These are phyloP conservation scores for Maconellicoccus hirsutus DNA, from an alignment of 1,140 invertebrate species.

Conservation along the genomic window DNA sequence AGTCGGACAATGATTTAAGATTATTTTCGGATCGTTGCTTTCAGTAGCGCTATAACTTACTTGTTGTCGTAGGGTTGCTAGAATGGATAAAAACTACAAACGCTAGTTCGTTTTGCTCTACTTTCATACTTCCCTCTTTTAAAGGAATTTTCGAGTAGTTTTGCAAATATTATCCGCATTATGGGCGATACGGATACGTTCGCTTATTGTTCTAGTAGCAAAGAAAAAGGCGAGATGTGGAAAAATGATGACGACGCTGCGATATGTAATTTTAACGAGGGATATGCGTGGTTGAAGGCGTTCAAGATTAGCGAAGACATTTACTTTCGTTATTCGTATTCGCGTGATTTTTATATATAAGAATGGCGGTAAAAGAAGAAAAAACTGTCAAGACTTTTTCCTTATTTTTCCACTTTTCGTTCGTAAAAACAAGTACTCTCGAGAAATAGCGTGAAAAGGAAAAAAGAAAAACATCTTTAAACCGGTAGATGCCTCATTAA, in stretches of 20 bases:
- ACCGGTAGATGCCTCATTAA: constrained; percentile 22
- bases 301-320: neutral
- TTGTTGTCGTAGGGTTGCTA: constrained; percentile 1
- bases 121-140: neutral
- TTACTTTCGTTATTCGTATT: neutral
- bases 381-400: neutral
- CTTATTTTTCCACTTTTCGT: constrained; percentile 16
- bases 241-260: no score
- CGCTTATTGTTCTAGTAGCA: neutral
- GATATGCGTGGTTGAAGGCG: no score
- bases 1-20: constrained; percentile 8
- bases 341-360: neutral
- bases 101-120: neutral
- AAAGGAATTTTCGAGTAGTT: neutral
- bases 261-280: no score
- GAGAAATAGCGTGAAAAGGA: constrained; percentile 14
- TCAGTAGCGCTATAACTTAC: neutral
- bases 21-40: neutral
- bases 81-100: neutral
- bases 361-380: neutral
- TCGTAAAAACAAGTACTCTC: constrained; percentile 13
- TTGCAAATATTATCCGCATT: no score
- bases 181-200: no score
- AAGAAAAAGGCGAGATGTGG: neutral
- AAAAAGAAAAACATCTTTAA: constrained; percentile 21